Conservation (phyloP, 2,797 vertebrate genomes). For the Pangasius sanitwongsei region DNA sequence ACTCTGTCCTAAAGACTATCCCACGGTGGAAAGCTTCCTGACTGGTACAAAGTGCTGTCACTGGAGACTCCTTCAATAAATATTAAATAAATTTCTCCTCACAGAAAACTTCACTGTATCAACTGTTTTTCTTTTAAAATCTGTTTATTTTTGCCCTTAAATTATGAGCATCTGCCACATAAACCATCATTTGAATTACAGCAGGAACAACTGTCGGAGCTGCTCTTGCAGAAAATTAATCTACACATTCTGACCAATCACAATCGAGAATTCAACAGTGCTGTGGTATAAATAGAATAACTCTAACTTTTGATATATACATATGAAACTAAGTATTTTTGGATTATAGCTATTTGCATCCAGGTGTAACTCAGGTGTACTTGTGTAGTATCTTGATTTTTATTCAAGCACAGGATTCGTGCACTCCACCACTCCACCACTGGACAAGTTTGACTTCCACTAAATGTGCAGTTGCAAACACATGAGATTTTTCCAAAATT, state of each 20-base stretch:
- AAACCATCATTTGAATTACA: not conserved
- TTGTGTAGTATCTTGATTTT: not conserved
- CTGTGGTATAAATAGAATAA: not conserved
- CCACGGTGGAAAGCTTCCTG: not conserved
- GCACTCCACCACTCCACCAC: not conserved
- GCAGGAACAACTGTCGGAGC: not conserved
- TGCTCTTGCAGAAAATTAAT: not conserved
- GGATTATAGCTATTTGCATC: too few species aligned
- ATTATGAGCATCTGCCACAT: not conserved
- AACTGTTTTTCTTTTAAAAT: not conserved
- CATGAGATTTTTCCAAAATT: not conserved
- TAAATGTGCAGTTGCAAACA: not conserved
- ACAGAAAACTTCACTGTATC: not conserved
- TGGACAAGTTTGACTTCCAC: not conserved
- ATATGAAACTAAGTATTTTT: not conserved
- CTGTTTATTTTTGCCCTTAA: not conserved
- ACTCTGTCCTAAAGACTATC: not conserved
- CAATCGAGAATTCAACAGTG: not conserved
- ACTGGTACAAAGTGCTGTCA: not conserved
- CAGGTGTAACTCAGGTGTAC: not conserved
- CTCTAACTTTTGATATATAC: not conserved
- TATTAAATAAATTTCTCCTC: not conserved
- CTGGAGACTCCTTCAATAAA: too few species aligned
- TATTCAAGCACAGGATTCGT: not conserved
- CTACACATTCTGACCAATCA: not conserved